Evolutionary conservation across 2,888 invertebrate species (phyloP).

Genomic region (Microchrysa polita): DNA sequence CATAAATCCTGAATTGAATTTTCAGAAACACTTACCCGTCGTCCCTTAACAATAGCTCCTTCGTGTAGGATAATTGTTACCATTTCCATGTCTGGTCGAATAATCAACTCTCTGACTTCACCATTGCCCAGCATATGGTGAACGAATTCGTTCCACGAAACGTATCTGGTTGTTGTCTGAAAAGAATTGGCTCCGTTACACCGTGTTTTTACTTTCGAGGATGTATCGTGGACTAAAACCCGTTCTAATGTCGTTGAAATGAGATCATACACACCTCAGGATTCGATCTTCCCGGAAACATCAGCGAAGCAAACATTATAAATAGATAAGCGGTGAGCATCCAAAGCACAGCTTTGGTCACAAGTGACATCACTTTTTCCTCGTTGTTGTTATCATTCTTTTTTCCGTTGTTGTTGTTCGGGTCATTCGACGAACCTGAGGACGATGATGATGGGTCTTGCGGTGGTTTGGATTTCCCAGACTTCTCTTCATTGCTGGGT

Average conservation of each 20-base stretch:
- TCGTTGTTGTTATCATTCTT: conserved; percentile 73
- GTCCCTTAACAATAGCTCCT: conserved; percentile 87
- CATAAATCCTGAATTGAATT: background rate
- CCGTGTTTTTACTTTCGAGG: too few relatives aligned
- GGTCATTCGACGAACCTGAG: conserved; percentile 32
- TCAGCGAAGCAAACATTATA: conserved; percentile 75
- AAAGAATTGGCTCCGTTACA: conserved; percentile 3
- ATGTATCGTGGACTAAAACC: too few relatives aligned
- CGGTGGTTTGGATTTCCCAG: background rate
- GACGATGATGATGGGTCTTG: background rate
- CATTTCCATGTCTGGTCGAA: conserved; percentile 84
- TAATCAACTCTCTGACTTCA: conserved; percentile 88
- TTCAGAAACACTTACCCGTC: conserved; percentile 60
- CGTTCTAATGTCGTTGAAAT: background rate
- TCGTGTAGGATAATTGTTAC: conserved; percentile 86
- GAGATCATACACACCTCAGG: conserved; percentile 71
- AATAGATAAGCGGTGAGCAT: conserved; percentile 80
- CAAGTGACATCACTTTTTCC: conserved; percentile 75
- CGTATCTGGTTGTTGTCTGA: conserved; percentile 69
- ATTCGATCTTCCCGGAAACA: conserved; percentile 76
- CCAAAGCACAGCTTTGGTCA: conserved; percentile 83
- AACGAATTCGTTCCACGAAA: conserved; percentile 97
- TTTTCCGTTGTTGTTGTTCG: conserved; percentile 59
- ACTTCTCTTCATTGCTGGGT: background rate
- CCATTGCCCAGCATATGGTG: conserved; percentile 94